Evolutionary conservation across 2,797 vertebrate species (phyloP).

Genomic region (Setipinna tenuifilis): DNA sequence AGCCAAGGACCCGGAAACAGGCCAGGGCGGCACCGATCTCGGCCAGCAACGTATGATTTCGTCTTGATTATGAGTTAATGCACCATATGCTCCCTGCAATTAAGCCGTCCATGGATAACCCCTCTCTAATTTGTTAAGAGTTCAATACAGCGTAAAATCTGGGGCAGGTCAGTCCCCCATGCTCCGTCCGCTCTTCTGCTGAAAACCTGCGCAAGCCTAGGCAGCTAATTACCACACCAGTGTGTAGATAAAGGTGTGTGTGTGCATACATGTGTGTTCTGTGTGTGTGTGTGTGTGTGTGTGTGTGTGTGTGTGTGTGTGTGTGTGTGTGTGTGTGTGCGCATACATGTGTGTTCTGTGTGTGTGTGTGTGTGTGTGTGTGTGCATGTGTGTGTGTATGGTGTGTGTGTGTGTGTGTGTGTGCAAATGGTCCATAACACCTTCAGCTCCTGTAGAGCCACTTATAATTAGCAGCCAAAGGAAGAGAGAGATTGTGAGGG

Average conservation of each 20-base stretch:
- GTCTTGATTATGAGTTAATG: slow-evolving; percentile 80
- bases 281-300: no score
- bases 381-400: neutral
- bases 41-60: slow-evolving; percentile 68
- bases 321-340: neutral
- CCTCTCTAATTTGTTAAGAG: slow-evolving; percentile 77
- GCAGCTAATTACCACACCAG: slow-evolving; percentile 69
- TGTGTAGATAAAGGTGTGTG: slow-evolving; percentile 65
- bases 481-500: slow-evolving; percentile 23
- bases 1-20: neutral
- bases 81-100: slow-evolving; percentile 77
- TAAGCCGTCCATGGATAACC: slow-evolving; percentile 76
- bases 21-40: slow-evolving; percentile 45
- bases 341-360: no score
- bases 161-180: slow-evolving; percentile 76
- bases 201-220: slow-evolving; percentile 42
- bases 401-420: slow-evolving; percentile 17
- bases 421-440: slow-evolving; percentile 56
- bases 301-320: slow-evolving; percentile 5
- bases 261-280: neutral
- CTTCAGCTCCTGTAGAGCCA: slow-evolving; percentile 58
- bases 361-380: no score
- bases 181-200: slow-evolving; percentile 71
- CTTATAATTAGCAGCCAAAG: slow-evolving; percentile 57
- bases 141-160: slow-evolving; percentile 81